Evolutionary conservation across 2,113 vertebrate genomes (phyloP).

Genomic region (Monopterus albus): DNA sequence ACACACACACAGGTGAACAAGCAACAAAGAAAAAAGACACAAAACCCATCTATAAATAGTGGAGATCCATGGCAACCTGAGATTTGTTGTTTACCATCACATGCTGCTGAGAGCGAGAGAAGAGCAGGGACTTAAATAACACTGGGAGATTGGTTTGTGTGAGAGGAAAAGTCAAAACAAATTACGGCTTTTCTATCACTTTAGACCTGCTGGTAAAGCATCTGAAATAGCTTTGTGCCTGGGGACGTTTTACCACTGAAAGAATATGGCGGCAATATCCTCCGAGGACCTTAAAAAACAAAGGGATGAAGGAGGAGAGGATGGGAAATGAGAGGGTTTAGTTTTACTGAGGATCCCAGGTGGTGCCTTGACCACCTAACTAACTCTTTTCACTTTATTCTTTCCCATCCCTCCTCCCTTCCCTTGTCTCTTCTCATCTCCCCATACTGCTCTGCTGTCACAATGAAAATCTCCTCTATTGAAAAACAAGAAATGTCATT

Average conservation of each 20-base stretch:
- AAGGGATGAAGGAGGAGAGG: slow-evolving; percentile 59
- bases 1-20: slow-evolving; percentile 13
- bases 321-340: slow-evolving; percentile 56
- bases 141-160: slow-evolving; percentile 78
- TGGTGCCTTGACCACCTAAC: slow-evolving; percentile 70
- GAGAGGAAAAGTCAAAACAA: slow-evolving; percentile 82
- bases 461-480: slow-evolving; percentile 25
- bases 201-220: slow-evolving; percentile 74
- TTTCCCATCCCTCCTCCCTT: slow-evolving; percentile 9
- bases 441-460: slow-evolving; percentile 28
- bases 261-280: slow-evolving; percentile 74
- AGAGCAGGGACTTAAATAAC: slow-evolving; percentile 78
- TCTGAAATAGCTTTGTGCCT: slow-evolving; percentile 80
- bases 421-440: slow-evolving; percentile 58
- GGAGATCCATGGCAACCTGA: slow-evolving; percentile 76
- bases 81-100: slow-evolving; percentile 77
- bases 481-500: slow-evolving; percentile 45
- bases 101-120: slow-evolving; percentile 72
- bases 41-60: slow-evolving; percentile 76
- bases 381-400: slow-evolving; percentile 70
- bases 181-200: slow-evolving; percentile 82
- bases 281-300: slow-evolving; percentile 63
- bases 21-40: slow-evolving; percentile 30
- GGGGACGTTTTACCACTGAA: slow-evolving; percentile 77
- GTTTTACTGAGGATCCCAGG: slow-evolving; percentile 70